A percentile compares a stretch with the other conserved stretches of the same genome.
Evolutionary conservation across 1,140 invertebrate genomes (phyloP).

Genomic region (Bombus superbus): DNA sequence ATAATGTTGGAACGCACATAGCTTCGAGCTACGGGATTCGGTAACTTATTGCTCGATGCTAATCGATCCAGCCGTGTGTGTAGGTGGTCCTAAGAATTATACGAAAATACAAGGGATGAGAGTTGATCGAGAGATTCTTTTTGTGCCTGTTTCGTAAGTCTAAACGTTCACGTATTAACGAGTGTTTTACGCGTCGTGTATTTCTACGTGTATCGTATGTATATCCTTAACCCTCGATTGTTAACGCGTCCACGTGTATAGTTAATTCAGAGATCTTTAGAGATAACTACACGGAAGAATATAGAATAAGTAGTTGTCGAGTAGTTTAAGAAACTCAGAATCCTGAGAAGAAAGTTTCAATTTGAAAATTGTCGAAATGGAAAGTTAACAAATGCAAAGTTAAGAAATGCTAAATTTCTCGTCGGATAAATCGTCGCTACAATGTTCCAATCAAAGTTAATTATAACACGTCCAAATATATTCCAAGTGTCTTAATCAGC

Average conservation of each 20-base stretch:
- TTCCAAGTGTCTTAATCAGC: neutral
- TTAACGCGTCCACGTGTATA: neutral
- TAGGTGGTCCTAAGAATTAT: constrained; percentile 65
- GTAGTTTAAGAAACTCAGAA: too few relatives aligned
- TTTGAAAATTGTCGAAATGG: too few relatives aligned
- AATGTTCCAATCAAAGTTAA: neutral
- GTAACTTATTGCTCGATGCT: constrained; percentile 76
- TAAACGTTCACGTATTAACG: neutral
- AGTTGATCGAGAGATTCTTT: neutral
- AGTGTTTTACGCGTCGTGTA: too few relatives aligned
- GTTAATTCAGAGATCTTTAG: neutral
- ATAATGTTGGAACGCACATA: constrained; percentile 77
- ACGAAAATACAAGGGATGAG: neutral
- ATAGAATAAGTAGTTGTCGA: neutral
- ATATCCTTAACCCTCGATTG: too few relatives aligned
- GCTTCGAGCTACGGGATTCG: constrained; percentile 66
- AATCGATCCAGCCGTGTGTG: constrained; percentile 61
- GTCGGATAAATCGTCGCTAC: too few relatives aligned
- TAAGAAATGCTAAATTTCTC: too few relatives aligned
- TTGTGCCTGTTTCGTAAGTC: neutral
- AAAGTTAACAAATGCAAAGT: too few relatives aligned
- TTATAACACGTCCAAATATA: neutral
- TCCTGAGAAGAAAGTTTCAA: too few relatives aligned
- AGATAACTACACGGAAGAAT: neutral
- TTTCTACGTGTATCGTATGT: too few relatives aligned